A percentile compares a stretch with the other conserved stretches of the same genome.
phyloP scores from a whole-genome alignment of 2,113 vertebrate genomes.

The Mormyrus lacerda region DNA sequence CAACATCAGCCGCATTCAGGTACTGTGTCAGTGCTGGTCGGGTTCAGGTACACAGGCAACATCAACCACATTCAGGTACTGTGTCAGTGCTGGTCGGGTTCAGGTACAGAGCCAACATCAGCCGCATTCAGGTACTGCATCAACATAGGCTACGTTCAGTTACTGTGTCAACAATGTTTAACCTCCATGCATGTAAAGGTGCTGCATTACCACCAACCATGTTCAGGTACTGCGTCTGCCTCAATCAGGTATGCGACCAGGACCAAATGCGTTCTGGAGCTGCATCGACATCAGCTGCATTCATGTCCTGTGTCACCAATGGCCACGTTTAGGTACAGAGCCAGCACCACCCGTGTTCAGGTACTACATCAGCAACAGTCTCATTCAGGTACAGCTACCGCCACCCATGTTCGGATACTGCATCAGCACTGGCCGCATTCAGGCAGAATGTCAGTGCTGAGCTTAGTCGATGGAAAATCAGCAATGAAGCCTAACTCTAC shows the following conservation, averaged over 20 bases:
- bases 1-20: too few species aligned
- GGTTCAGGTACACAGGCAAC: too few species aligned
- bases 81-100: too few species aligned
- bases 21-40: too few species aligned
- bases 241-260: not conserved
- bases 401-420: not conserved
- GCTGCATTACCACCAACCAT: not conserved
- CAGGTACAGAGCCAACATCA: not conserved
- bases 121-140: not conserved
- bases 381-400: not conserved
- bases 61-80: too few species aligned
- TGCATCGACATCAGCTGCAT: not conserved
- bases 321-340: not conserved
- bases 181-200: not conserved
- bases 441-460: not conserved
- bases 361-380: not conserved
- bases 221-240: not conserved
- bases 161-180: not conserved
- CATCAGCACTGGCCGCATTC: not conserved
- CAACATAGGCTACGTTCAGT: not conserved
- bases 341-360: not conserved
- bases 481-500: not conserved
- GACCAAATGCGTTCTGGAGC: not conserved
- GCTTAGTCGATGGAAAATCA: not conserved
- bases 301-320: not conserved